phyloP scores from a whole-genome alignment of 2,797 vertebrate species.

The Cyclopterus lumpus region DNA sequence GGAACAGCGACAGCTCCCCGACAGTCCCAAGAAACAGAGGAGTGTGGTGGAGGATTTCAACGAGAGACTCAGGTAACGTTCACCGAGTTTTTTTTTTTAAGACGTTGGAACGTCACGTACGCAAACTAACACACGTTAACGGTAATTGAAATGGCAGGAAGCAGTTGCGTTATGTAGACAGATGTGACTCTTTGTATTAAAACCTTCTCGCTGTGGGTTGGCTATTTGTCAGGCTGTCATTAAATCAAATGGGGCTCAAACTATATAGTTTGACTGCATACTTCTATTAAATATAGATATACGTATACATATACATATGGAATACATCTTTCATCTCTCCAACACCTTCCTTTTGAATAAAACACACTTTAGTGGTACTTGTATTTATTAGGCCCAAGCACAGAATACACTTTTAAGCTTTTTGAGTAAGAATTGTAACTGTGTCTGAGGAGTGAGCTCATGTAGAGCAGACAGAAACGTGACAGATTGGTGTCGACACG shows the following conservation, averaged over 20 bases:
- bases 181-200: neutral
- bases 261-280: too few relatives aligned
- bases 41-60: slow-evolving; percentile 63
- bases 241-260: neutral
- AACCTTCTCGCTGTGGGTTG: too few relatives aligned
- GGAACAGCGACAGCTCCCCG: slow-evolving; percentile 12
- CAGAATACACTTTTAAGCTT: neutral
- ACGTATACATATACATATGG: too few relatives aligned
- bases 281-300: too few relatives aligned
- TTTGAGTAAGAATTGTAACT: neutral
- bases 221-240: too few relatives aligned
- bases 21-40: slow-evolving; percentile 57
- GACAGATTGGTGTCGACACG: neutral
- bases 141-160: neutral
- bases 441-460: neutral
- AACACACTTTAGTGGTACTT: neutral
- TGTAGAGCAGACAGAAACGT: neutral
- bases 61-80: slow-evolving; percentile 77
- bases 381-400: neutral
- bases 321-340: too few relatives aligned
- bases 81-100: neutral
- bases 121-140: neutral
- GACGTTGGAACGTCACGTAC: neutral
- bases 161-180: neutral
- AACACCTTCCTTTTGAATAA: neutral